phyloP scores from a whole-genome alignment of 2,888 invertebrate genomes.

The Seira ritae region DNA sequence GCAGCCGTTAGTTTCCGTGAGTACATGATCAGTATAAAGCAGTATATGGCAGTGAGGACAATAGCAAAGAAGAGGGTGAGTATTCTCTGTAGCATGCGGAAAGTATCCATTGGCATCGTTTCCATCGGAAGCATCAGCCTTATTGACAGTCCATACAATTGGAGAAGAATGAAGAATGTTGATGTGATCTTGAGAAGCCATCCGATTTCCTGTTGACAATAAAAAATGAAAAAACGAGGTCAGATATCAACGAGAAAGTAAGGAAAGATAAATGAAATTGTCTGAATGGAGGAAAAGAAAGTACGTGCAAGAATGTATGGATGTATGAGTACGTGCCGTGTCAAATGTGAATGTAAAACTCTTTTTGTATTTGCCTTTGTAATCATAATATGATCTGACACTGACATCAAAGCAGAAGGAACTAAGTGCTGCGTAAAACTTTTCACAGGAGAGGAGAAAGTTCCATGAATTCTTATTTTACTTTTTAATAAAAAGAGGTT shows the following conservation, averaged over 20 bases:
- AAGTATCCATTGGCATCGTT: conserved; percentile 37
- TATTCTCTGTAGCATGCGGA: conserved; percentile 55
- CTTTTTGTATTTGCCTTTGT: neutral
- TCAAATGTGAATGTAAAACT: neutral
- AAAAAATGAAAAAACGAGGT: conserved; percentile 19
- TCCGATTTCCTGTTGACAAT: conserved; percentile 52
- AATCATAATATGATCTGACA: neutral
- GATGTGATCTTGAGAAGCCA: conserved; percentile 56
- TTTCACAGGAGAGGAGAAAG: too few relatives aligned
- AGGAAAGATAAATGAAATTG: neutral
- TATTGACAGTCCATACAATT: conserved; percentile 44
- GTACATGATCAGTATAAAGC: conserved; percentile 49
- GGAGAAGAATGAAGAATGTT: conserved; percentile 45
- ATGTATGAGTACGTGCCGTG: neutral
- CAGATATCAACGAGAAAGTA: neutral
- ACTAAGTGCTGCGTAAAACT: too few relatives aligned
- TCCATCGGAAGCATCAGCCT: conserved; percentile 46
- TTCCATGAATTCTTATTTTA: too few relatives aligned
- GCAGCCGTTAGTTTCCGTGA: conserved; percentile 47
- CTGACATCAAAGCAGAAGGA: neutral
- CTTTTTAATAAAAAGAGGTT: too few relatives aligned
- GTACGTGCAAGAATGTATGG: neutral
- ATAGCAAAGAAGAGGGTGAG: conserved; percentile 53
- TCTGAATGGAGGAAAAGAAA: neutral
- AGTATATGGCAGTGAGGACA: conserved; percentile 57